Evolutionary conservation across 1,140 invertebrate genomes (phyloP), one percentile per base, ranked within the genome.

Genomic region (Ceratitis capitata): DNA sequence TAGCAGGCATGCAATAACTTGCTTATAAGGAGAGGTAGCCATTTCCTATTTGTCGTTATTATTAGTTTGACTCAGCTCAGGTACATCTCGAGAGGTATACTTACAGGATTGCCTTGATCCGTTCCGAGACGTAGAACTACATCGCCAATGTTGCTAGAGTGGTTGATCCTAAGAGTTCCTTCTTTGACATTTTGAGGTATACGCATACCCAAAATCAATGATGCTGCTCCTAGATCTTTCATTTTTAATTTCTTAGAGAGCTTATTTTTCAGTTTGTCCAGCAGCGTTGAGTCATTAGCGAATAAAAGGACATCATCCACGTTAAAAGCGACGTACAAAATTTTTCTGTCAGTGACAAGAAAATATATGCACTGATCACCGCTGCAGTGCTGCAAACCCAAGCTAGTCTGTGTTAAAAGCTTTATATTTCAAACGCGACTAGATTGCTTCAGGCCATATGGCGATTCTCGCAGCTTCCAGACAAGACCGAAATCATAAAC

Each of bases 271-370:
- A 85, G 16, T 45, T 61, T 26, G 1, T 61, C 19, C 35, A 47
- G 51, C 16, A 49, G 82, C 23, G 86, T 74, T 16, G 32, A 16
- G 87, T 89, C 74, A 82, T 88, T 91, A 47, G 88, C 89, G 84
- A 89, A 88, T 45, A 92, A 86, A n/a, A 92, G 82, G 49, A 91
- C 88, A 84, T 92, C 90, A 58, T 92, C 92, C 14, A 92, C 91
- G 87, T 92, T 92, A 6, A 91, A 26, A 16, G 85, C 88, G 23
- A 92, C 42, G 85, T 89, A 88, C 9, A 89, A 78, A 47, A 87
- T 88, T 19, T 86, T 61, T 32, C 10, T 23, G 29, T 61, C 58
- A 26, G 58, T 9, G 29, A 26, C 1, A 1, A 2, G 58, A 61
- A 61, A 3, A 61, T 61, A 61, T n/a, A 61, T n/a, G 58, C 58